phyloP scores from a whole-genome alignment of 2,797 vertebrate genomes.

The Cuniculus paca region DNA sequence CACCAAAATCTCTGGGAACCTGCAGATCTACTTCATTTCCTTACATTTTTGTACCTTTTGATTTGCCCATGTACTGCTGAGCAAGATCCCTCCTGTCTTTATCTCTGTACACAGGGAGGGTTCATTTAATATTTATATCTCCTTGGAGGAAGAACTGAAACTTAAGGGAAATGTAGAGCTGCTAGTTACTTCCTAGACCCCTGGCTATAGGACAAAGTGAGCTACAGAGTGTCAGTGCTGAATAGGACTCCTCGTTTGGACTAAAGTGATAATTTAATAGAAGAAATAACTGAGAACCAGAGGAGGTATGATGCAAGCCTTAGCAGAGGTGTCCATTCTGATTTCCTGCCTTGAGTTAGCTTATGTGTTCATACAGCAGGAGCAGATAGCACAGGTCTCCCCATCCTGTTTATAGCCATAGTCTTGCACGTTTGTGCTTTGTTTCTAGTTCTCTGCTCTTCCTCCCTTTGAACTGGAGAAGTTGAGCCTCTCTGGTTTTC shows the following conservation, averaged over 20 bases:
- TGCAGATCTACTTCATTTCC: not conserved
- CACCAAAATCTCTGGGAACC: not conserved
- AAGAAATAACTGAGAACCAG: not conserved
- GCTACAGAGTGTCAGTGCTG: not conserved
- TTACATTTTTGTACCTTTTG: not conserved
- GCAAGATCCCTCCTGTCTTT: not conserved
- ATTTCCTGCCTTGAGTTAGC: not conserved
- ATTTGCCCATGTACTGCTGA: not conserved
- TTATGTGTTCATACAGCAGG: not conserved
- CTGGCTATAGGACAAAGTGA: not conserved
- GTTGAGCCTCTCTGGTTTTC: not conserved
- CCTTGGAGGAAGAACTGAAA: not conserved
- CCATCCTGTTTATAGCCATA: rapidly evolving
- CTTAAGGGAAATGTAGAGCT: not conserved
- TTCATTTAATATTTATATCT: constrained; percentile 54
- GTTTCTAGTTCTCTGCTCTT: not conserved
- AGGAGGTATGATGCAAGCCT: not conserved
- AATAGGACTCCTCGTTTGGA: not conserved
- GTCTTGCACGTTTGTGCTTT: not conserved
- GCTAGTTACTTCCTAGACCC: not conserved
- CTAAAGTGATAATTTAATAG: not conserved
- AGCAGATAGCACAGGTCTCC: not conserved
- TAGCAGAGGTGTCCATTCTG: not conserved
- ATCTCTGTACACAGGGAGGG: not conserved
- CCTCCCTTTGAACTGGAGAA: not conserved